A percentile compares a stretch with the other conserved stretches of the same genome.
These are phyloP conservation scores for Agriopis leucophaearia DNA, from an alignment of 2,888 invertebrate species.

Conservation along the genomic window DNA sequence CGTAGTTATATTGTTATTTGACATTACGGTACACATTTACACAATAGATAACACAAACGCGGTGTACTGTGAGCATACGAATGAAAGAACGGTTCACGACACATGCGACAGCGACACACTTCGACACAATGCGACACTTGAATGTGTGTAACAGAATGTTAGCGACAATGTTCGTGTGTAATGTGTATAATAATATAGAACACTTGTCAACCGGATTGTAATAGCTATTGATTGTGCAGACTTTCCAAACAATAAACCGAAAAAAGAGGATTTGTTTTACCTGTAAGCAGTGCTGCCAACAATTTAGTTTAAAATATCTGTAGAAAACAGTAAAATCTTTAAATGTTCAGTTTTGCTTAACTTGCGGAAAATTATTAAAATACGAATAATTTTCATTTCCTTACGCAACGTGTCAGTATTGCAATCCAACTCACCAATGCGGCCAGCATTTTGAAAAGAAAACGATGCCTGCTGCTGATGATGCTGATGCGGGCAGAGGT, in stretches of 20 bases:
- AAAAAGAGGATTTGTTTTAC: not conserved
- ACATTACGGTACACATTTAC: conserved; percentile 69
- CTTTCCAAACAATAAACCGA: conserved; percentile 1
- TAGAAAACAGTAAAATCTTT: no score
- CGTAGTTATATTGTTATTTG: conserved; percentile 58
- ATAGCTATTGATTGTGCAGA: conserved; percentile 1
- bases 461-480: no score
- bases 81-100: conserved; percentile 62
- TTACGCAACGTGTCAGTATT: no score
- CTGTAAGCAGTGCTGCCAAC: not conserved
- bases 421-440: no score
- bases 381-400: no score
- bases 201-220: conserved; percentile 32
- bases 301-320: no score
- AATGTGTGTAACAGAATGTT: conserved; percentile 39
- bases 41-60: conserved; percentile 71
- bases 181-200: conserved; percentile 3
- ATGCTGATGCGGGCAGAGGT: no score
- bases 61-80: conserved; percentile 66
- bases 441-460: no score
- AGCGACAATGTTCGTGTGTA: conserved; percentile 28
- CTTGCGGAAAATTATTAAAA: no score
- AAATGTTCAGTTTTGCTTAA: no score
- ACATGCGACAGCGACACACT: conserved; percentile 60
- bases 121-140: conserved; percentile 57